Evolutionary conservation across 1,140 invertebrate genomes (phyloP), one percentile per base, ranked within the genome.

Genomic region (Megathymus violae): DNA sequence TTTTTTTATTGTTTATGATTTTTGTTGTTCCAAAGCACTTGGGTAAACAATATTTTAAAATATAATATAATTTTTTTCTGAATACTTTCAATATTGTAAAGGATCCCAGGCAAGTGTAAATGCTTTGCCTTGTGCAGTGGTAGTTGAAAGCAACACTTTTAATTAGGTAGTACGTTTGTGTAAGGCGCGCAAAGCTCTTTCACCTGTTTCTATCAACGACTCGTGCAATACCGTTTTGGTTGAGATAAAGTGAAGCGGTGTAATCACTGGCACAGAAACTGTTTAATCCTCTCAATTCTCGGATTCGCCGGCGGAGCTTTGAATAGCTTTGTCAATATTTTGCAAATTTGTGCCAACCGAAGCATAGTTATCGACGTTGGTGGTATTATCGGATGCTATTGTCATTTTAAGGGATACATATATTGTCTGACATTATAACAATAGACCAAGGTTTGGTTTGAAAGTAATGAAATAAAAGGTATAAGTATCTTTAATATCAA

Each of bases 261-360:
- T 58, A 58, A 58, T 58, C 54, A 46, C 52, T 58, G 52, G 52
- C 52, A 58, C 25, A 46, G 41, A 46, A 58, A 58, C 15, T 16
- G 41, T 58, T 58, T 58, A 58, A 58, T 58, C 54, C 54, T 46
- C 41, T 58, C 54, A 58, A 46, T 58, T 58, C 54, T 58, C 54
- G 54, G 41, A 46, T 41, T 31, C 52, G 31, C 54, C 41, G 54
- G 10, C 54, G 54, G 52, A 43, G 54, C 14, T 58, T 58, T 58
- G 40, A 58, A 58, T 58, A 46, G 54, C 54, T 58, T 46, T 58
- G 54, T 58, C 54, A 58, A 58, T 58, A 58, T 58, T 58, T 58
- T 44, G 54, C 54, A 58, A 58, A 58, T 58, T 58, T 58, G 14
- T 46, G 54, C 43, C 54, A 22, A 52, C 50, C 25, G 17, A 25